Evolutionary conservation across 2,888 invertebrate species (phyloP).

Genomic region (Philonicus albiceps): DNA sequence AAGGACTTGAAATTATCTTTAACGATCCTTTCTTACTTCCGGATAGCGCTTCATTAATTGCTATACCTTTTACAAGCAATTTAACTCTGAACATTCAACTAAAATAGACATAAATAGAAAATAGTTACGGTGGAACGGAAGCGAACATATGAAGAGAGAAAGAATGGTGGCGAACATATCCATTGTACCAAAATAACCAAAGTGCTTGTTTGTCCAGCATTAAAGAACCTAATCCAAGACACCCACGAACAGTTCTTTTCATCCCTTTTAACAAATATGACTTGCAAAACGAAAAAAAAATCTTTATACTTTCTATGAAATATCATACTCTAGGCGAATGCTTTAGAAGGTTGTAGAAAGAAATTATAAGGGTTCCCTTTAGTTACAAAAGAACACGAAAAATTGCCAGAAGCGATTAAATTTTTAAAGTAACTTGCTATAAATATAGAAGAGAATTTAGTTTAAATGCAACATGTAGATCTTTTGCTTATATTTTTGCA

Average conservation of each 20-base stretch:
- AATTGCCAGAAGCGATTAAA: background rate
- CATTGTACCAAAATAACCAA: background rate
- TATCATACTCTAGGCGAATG: background rate
- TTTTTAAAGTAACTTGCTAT: background rate
- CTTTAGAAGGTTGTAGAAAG: background rate
- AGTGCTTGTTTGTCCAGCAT: background rate
- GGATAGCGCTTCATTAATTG: background rate
- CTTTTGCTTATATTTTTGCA: too few relatives aligned
- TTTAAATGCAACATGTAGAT: background rate
- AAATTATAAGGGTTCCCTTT: background rate
- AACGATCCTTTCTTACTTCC: too few relatives aligned
- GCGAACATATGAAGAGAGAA: too few relatives aligned
- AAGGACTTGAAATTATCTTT: too few relatives aligned
- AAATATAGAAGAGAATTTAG: too few relatives aligned
- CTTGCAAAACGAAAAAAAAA: background rate
- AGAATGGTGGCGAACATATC: background rate
- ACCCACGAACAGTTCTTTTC: background rate
- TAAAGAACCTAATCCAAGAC: background rate
- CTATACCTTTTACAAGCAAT: background rate
- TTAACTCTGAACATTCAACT: background rate
- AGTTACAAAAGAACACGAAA: background rate
- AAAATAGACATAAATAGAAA: background rate
- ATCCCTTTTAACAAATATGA: background rate
- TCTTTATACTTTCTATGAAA: background rate
- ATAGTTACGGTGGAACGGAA: too few relatives aligned